Conservation (phyloP, 2,113 vertebrate species). For the Leucopsar rothschildi region DNA sequence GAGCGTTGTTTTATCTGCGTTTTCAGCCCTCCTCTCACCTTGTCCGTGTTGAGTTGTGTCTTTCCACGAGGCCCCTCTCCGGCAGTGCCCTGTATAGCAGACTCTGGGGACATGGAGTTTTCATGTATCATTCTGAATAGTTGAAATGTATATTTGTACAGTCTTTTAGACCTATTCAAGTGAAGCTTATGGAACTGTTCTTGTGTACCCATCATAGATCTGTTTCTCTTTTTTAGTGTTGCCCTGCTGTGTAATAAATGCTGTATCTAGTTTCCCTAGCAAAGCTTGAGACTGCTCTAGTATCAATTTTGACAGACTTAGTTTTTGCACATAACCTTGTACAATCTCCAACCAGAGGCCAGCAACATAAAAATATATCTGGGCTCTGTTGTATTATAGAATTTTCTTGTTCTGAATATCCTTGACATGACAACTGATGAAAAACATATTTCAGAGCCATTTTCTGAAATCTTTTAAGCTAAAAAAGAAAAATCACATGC, state of each 20-base stretch:
- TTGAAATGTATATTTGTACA: constrained; percentile 99
- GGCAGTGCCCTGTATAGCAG: constrained; percentile 68
- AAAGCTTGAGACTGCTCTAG: constrained; percentile 91
- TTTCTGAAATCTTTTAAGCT: constrained; percentile 82
- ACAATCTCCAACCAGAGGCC: constrained; percentile 84
- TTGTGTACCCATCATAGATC: constrained; percentile 88
- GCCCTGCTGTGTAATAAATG: constrained; percentile 94
- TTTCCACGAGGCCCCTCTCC: not conserved
- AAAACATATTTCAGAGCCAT: constrained; percentile 77
- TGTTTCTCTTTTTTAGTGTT: constrained; percentile 86
- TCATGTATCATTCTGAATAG: constrained; percentile 89
- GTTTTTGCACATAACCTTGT: constrained; percentile 91
- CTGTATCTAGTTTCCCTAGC: constrained; percentile 90
- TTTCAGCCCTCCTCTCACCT: constrained; percentile 63
- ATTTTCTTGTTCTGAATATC: constrained; percentile 82
- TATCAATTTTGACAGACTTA: constrained; percentile 86
- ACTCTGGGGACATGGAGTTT: constrained; percentile 76
- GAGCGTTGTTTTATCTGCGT: constrained; percentile 68
- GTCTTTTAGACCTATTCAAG: constrained; percentile 96
- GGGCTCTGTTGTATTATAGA: constrained; percentile 83
- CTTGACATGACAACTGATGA: constrained; percentile 77
- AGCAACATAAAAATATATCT: constrained; percentile 78
- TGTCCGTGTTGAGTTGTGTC: constrained; percentile 71
- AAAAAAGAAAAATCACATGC: constrained; percentile 75
- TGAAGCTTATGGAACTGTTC: constrained; percentile 85